Conservation (phyloP, 2,888 invertebrate genomes). For the Drosophila prolongata region DNA sequence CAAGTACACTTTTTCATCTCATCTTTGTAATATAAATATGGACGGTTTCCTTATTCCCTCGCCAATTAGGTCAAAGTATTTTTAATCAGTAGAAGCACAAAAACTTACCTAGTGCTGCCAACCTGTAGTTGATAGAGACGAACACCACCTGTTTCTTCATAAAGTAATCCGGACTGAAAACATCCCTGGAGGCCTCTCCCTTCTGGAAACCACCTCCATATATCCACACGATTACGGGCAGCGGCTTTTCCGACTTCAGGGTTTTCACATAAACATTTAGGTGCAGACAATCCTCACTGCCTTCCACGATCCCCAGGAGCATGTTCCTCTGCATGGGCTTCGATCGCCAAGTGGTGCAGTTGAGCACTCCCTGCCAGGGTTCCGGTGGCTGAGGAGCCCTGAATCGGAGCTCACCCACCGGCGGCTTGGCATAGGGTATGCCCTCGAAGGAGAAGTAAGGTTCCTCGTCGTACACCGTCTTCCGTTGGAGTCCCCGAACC, state of each 20-base stretch:
- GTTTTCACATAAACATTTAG: conserved; percentile 84
- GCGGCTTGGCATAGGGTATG: conserved; percentile 83
- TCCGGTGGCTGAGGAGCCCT: conserved; percentile 84
- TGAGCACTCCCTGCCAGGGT: conserved; percentile 83
- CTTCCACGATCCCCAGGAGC: conserved; percentile 76
- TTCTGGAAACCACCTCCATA: conserved; percentile 85
- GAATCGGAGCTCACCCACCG: conserved; percentile 80
- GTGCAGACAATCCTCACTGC: conserved; percentile 86
- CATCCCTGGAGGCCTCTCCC: conserved; percentile 83
- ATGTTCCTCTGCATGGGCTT: conserved; percentile 81
- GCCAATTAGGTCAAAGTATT: too few relatives aligned
- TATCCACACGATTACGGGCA: conserved; percentile 85
- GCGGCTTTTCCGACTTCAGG: conserved; percentile 60
- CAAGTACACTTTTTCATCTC: neutral
- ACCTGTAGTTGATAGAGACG: conserved; percentile 84
- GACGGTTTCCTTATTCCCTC: too few relatives aligned
- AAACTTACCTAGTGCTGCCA: conserved; percentile 84
- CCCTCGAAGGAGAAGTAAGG: conserved; percentile 81
- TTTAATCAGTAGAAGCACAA: too few relatives aligned
- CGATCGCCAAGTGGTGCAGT: conserved; percentile 81
- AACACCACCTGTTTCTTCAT: conserved; percentile 85
- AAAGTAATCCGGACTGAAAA: conserved; percentile 85
- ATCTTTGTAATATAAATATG: too few relatives aligned
- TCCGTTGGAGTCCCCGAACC: conserved; percentile 74
- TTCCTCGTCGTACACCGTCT: conserved; percentile 71